These are phyloP conservation scores for Drosophila parvula DNA, from an alignment of 1,140 invertebrate genomes.

Conservation along the genomic window DNA sequence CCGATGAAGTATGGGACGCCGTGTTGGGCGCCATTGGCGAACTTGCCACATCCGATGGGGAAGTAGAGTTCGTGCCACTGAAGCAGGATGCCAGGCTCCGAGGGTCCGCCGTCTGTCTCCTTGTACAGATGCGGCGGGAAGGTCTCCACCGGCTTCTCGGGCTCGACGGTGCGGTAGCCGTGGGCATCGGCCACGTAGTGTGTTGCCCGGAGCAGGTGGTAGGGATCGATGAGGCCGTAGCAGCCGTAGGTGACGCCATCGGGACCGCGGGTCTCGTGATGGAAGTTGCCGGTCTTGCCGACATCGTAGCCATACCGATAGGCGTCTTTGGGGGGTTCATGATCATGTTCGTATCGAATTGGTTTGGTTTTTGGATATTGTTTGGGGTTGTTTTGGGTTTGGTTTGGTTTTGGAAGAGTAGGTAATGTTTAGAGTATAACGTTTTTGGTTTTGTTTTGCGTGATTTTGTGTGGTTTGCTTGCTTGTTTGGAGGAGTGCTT, in stretches of 20 bases:
- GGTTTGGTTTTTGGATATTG: conserved; percentile 17
- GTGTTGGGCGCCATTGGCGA: conserved; percentile 78
- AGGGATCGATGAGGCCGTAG: conserved; percentile 90
- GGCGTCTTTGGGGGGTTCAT: conserved; percentile 83
- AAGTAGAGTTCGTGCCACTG: conserved; percentile 87
- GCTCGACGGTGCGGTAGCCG: conserved; percentile 89
- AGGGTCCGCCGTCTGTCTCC: conserved; percentile 76
- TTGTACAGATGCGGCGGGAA: conserved; percentile 85
- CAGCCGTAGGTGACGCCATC: conserved; percentile 92
- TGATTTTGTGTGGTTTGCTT: conserved; percentile 22
- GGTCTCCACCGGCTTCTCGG: conserved; percentile 88
- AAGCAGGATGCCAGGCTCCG: conserved; percentile 85
- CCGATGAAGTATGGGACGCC: conserved; percentile 72
- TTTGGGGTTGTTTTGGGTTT: conserved; percentile 21
- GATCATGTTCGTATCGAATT: conserved; percentile 29
- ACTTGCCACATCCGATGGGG: conserved; percentile 86
- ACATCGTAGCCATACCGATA: conserved; percentile 91
- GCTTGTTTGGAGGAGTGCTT: conserved; percentile 28
- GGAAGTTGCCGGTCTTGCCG: conserved; percentile 89
- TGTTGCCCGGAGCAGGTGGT: conserved; percentile 87
- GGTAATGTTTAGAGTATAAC: conserved; percentile 57
- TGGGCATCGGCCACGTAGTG: conserved; percentile 91
- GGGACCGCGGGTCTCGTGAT: conserved; percentile 89
- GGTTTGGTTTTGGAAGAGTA: conserved; percentile 29
- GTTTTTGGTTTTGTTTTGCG: conserved; percentile 10